Evolutionary conservation across 2,888 invertebrate species (phyloP), one percentile per base, ranked within the genome.

Genomic region (Papilio protenor): DNA sequence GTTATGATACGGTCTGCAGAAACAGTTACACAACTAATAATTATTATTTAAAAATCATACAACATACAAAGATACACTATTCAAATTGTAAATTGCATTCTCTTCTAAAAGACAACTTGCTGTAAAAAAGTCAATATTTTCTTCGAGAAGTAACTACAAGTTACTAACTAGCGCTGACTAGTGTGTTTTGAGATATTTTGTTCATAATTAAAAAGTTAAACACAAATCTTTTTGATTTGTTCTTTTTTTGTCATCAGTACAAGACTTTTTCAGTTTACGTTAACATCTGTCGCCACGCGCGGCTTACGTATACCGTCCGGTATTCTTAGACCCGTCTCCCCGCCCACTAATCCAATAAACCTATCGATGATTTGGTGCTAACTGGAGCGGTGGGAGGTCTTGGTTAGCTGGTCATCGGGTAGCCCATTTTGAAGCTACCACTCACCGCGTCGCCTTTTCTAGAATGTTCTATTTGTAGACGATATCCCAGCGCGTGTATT

Each of bases 211-310:
- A 69, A 57, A 64, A 77, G 57, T 75, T 78, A 33, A 0, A n/a
- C 14, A 23, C 27, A 40, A 45, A 49, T 23, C 11, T 57, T 75
- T 75, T 27, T 52, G 27, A 52, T 75, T 69, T 72, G 23, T 76
- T 69, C 71, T 79, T 77, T 80, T 81, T 83, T 78, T 91, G 87
- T 85, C 79, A 84, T 85, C 92, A 77, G 82, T 92, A 91, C 91
- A 73, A 72, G 83, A 84, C 82, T 90, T 92, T 92, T 92, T 91
- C 87, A 89, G 91, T 92, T 90, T 90, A 91, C 89, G 87, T 88
- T 86, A 89, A 91, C 93, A 93, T 94, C 92, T 93, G 94, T 94
- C 93, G 89, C 91, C 93, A 88, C 90, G 88, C 87, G 88, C 87
- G 87, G 91, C 88, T 89, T 89, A 88, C 89, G 88, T 84, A 82